phyloP scores from a whole-genome alignment of 1,140 invertebrate species.

The Rhynchophorus ferrugineus region DNA sequence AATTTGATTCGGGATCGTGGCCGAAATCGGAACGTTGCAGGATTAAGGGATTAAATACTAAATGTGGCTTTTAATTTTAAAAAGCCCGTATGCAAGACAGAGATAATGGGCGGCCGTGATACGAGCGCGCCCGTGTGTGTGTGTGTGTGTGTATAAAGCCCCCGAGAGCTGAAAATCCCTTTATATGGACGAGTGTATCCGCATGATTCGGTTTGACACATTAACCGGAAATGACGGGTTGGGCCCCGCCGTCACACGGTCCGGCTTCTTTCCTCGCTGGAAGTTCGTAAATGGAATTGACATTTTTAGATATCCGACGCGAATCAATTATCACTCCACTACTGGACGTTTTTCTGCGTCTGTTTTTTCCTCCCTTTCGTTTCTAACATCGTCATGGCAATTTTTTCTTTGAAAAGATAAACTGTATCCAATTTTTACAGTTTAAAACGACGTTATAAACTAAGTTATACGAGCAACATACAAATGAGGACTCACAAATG shows the following conservation, averaged over 20 bases:
- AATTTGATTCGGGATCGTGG: constrained; percentile 7
- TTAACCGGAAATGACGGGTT: constrained; percentile 12
- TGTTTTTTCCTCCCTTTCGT: too few relatives aligned
- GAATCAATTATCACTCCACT: too few relatives aligned
- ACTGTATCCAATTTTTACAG: too few relatives aligned
- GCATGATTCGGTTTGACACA: constrained; percentile 19
- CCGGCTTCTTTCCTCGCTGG: background rate
- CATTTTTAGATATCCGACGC: too few relatives aligned
- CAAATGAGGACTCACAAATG: too few relatives aligned
- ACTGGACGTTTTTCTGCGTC: too few relatives aligned
- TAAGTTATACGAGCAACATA: too few relatives aligned
- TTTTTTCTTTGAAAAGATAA: too few relatives aligned
- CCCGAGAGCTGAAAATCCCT: constrained; percentile 18
- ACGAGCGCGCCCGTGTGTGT: background rate
- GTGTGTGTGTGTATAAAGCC: constrained; percentile 17
- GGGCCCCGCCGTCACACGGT: background rate
- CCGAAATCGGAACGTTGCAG: constrained; percentile 13
- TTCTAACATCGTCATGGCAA: too few relatives aligned
- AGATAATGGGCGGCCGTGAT: constrained; percentile 14
- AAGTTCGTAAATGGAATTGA: background rate
- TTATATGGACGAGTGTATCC: constrained; percentile 24
- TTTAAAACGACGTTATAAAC: too few relatives aligned
- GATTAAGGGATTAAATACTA: constrained; percentile 24
- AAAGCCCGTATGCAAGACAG: constrained; percentile 24
- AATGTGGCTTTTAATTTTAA: constrained; percentile 24